phyloP scores from a whole-genome alignment of 2,113 vertebrate species.

The Cryptomyrus ogoouensis region DNA sequence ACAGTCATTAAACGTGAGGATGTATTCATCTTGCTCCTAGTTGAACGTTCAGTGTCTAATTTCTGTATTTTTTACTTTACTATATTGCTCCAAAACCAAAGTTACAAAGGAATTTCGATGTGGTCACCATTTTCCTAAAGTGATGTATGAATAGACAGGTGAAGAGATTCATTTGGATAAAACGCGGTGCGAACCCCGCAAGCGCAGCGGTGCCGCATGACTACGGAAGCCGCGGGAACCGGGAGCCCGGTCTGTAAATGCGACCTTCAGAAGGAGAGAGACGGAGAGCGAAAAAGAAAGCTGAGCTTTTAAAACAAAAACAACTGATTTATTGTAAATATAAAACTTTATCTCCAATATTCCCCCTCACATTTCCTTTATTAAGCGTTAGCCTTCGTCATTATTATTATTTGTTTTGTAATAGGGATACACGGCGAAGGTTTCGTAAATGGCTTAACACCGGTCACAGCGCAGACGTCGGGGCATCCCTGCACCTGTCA shows the following conservation, averaged over 20 bases:
- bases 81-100: neutral
- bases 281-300: neutral
- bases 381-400: neutral
- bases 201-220: too few relatives aligned
- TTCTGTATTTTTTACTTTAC: neutral
- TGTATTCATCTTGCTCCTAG: neutral
- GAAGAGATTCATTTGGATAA: neutral
- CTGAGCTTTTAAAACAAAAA: neutral
- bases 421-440: neutral
- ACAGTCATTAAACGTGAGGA: neutral
- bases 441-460: neutral
- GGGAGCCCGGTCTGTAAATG: constrained; percentile 9
- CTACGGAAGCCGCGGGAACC: constrained; percentile 26
- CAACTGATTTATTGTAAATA: neutral
- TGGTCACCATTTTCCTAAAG: neutral
- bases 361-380: neutral
- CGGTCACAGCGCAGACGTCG: neutral
- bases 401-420: neutral
- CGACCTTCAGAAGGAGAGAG: neutral
- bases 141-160: neutral
- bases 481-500: neutral
- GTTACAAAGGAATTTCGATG: neutral
- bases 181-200: neutral
- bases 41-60: neutral
- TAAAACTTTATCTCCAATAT: neutral